Percentiles rank a stretch among this genome's conserved stretches.
Conservation (phyloP, 2,888 invertebrate genomes). For the Electrophaes corylata region DNA sequence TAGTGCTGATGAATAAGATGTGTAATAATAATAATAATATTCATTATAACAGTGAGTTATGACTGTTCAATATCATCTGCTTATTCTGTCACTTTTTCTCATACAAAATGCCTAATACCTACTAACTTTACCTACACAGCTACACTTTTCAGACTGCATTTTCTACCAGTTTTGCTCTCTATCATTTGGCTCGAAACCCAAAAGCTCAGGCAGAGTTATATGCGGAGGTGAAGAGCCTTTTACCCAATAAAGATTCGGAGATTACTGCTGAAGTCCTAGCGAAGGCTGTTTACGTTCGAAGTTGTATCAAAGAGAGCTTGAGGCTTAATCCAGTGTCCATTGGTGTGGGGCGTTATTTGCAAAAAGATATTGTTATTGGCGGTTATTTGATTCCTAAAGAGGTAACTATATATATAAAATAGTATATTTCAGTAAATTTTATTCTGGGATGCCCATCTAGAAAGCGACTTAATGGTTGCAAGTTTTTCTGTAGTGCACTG, state of each 20-base stretch:
- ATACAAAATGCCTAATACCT: too few relatives aligned
- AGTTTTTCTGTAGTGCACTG: too few relatives aligned
- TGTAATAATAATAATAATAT: too few relatives aligned
- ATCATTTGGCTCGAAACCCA: slow-evolving; percentile 90
- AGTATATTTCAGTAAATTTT: too few relatives aligned
- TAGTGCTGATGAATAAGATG: too few relatives aligned
- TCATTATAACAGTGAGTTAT: too few relatives aligned
- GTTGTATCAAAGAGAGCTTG: slow-evolving; percentile 93
- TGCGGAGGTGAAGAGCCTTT: slow-evolving; percentile 84
- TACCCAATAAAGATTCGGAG: slow-evolving; percentile 77
- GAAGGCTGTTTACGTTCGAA: slow-evolving; percentile 89
- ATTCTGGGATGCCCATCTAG: too few relatives aligned
- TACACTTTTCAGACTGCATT: slow-evolving; percentile 89
- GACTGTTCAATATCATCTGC: too few relatives aligned
- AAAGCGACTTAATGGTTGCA: too few relatives aligned
- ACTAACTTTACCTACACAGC: too few relatives aligned
- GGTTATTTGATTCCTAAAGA: slow-evolving; percentile 90
- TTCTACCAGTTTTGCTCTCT: slow-evolving; percentile 90
- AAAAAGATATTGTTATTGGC: slow-evolving; percentile 87
- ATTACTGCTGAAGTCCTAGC: slow-evolving; percentile 84
- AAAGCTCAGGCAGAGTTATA: slow-evolving; percentile 87
- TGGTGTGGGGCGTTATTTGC: slow-evolving; percentile 91
- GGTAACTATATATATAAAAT: slow-evolving; percentile 84
- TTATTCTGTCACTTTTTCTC: too few relatives aligned
- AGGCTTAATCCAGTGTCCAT: slow-evolving; percentile 93